Conservation (phyloP, 2,113 vertebrate genomes). For the Oenanthe oenanthe region DNA sequence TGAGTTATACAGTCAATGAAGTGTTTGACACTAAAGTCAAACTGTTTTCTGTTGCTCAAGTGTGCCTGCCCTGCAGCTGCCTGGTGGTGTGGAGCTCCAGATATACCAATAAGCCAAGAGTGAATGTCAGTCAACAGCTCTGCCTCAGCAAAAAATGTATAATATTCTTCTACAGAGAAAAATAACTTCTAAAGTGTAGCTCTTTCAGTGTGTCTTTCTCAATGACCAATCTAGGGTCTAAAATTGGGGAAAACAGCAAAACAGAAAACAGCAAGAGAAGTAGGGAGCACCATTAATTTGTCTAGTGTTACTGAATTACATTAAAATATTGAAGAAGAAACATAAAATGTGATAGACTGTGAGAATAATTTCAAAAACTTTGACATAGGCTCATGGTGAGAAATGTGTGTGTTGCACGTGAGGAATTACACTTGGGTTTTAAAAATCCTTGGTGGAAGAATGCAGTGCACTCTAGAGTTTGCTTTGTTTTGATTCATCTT, state of each 20-base stretch:
- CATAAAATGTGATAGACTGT: not conserved
- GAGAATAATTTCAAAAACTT: not conserved
- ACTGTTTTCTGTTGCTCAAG: not conserved
- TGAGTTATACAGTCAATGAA: not conserved
- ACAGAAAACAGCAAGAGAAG: not conserved
- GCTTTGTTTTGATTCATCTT: not conserved
- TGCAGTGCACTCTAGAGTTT: not conserved
- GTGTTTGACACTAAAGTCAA: slow-evolving; percentile 15
- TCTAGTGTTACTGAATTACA: not conserved
- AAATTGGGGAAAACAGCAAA: not conserved
- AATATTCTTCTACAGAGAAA: not conserved
- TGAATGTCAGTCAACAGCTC: not conserved
- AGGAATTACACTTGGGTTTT: not conserved
- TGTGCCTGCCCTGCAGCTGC: not conserved
- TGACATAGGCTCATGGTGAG: not conserved
- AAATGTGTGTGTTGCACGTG: not conserved
- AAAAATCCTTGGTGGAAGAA: not conserved
- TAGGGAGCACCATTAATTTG: not conserved
- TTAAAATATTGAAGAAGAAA: not conserved
- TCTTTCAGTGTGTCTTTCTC: not conserved
- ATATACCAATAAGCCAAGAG: not conserved
- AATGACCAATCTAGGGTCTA: not conserved
- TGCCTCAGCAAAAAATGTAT: not conserved
- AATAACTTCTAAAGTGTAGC: not conserved
- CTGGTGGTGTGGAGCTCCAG: not conserved